phyloP scores from a whole-genome alignment of 1,140 invertebrate species.

The Drosophila sulfurigaster region DNA sequence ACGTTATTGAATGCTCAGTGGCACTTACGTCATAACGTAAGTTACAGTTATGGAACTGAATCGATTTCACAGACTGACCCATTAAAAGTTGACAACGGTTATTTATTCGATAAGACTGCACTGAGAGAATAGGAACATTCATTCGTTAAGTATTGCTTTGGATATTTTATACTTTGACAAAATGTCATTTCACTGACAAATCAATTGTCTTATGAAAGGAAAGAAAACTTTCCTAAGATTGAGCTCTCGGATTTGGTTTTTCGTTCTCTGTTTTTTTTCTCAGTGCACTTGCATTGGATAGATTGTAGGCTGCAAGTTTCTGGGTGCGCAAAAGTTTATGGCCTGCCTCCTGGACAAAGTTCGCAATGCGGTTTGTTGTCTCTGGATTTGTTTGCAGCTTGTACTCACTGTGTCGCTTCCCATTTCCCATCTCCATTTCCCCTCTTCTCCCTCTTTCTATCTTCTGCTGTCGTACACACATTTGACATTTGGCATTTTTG shows the following conservation, averaged over 20 bases:
- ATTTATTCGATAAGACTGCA: slow-evolving; percentile 19
- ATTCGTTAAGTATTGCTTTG: too few relatives aligned
- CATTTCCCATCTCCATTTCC: not conserved
- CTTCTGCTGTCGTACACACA: slow-evolving; percentile 14
- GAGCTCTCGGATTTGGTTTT: too few relatives aligned
- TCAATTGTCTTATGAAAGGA: too few relatives aligned
- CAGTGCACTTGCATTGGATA: slow-evolving; percentile 21
- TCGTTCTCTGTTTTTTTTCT: not conserved
- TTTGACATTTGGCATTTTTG: slow-evolving; percentile 48
- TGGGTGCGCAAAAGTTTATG: slow-evolving; percentile 34
- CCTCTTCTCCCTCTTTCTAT: not conserved
- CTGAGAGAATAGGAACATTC: not conserved
- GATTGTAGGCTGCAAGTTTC: slow-evolving; percentile 26
- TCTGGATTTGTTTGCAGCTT: slow-evolving; percentile 41
- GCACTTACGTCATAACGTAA: slow-evolving; percentile 22
- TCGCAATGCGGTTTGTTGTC: slow-evolving; percentile 44
- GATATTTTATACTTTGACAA: too few relatives aligned
- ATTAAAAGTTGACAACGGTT: slow-evolving; percentile 28
- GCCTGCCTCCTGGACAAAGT: slow-evolving; percentile 38
- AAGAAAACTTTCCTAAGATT: not conserved
- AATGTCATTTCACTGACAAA: too few relatives aligned
- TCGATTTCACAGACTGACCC: slow-evolving; percentile 33
- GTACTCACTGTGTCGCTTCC: slow-evolving; percentile 12
- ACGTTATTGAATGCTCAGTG: slow-evolving; percentile 27
- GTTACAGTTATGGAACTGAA: slow-evolving; percentile 11